Conservation (phyloP, 2,888 invertebrate genomes). For the Drosophila borborema region DNA sequence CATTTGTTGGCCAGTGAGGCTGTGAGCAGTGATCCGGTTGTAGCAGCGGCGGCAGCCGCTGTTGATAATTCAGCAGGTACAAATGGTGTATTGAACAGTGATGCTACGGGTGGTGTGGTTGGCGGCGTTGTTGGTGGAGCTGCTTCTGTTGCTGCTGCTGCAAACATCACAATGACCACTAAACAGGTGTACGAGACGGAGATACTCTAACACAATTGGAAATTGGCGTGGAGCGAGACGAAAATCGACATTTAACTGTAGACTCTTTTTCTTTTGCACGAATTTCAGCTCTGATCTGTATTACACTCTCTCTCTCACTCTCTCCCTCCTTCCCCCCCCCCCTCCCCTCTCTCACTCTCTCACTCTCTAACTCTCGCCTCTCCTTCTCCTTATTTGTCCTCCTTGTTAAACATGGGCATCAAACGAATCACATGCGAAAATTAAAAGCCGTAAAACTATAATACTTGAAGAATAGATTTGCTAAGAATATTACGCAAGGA, state of each 20-base stretch:
- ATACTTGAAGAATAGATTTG: constrained; percentile 23
- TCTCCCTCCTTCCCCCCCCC: too few relatives aligned
- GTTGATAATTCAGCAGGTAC: constrained; percentile 73
- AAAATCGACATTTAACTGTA: constrained; percentile 79
- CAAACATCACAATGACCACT: constrained; percentile 86
- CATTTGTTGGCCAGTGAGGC: constrained; percentile 62
- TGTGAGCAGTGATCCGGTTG: constrained; percentile 27
- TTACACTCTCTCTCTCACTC: constrained; percentile 10
- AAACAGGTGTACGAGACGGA: constrained; percentile 96
- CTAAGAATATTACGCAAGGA: constrained; percentile 30
- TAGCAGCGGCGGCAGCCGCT: constrained; percentile 54
- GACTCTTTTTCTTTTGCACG: constrained; percentile 21
- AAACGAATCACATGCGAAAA: constrained; percentile 18
- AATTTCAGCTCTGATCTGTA: constrained; percentile 28
- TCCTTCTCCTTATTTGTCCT: constrained; percentile 11
- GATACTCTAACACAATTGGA: constrained; percentile 91
- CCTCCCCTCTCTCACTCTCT: too few relatives aligned
- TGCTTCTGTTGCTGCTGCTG: constrained; percentile 54
- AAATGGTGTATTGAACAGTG: constrained; percentile 72
- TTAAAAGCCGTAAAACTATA: constrained; percentile 37
- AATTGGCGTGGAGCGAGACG: constrained; percentile 84
- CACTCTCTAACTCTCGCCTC: too few relatives aligned
- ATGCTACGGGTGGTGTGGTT: constrained; percentile 66
- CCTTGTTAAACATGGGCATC: constrained; percentile 6
- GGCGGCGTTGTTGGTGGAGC: constrained; percentile 55